phyloP scores from a whole-genome alignment of 2,113 vertebrate genomes.

The Elephas maximus region DNA sequence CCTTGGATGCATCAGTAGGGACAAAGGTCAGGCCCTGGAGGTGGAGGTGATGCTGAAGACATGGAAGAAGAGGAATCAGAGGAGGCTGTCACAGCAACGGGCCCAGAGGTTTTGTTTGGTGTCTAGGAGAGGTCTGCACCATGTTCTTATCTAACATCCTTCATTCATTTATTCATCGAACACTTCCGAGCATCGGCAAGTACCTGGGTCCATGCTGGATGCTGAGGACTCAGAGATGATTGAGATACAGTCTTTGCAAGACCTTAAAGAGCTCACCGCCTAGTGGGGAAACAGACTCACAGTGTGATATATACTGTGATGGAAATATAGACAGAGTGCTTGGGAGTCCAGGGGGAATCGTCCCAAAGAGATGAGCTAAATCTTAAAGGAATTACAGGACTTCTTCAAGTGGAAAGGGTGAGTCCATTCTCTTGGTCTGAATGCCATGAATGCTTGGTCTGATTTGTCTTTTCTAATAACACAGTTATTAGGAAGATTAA shows the following conservation, averaged over 20 bases:
- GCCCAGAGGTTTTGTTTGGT: not conserved
- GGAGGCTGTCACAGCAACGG: no score
- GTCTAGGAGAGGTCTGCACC: not conserved
- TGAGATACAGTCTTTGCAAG: not conserved
- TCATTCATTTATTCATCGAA: not conserved
- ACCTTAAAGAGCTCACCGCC: rapidly evolving
- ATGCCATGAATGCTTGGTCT: not conserved
- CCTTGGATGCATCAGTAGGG: not conserved
- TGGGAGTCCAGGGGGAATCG: not conserved
- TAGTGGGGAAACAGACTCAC: no score
- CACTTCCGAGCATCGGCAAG: rapidly evolving
- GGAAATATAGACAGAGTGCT: rapidly evolving
- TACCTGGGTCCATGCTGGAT: not conserved
- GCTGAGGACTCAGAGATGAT: rapidly evolving
- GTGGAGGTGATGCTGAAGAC: no score
- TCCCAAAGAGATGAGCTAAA: rapidly evolving
- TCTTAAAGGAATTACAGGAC: rapidly evolving
- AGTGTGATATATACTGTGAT: rapidly evolving
- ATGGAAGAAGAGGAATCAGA: rapidly evolving
- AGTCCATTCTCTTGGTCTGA: not conserved
- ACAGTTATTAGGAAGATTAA: not conserved
- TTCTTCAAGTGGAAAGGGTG: not conserved
- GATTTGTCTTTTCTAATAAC: not conserved
- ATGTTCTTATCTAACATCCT: not conserved
- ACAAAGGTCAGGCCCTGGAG: not conserved